Conservation (phyloP, 2,888 invertebrate species). For the Lasioglossum oenotherae region DNA sequence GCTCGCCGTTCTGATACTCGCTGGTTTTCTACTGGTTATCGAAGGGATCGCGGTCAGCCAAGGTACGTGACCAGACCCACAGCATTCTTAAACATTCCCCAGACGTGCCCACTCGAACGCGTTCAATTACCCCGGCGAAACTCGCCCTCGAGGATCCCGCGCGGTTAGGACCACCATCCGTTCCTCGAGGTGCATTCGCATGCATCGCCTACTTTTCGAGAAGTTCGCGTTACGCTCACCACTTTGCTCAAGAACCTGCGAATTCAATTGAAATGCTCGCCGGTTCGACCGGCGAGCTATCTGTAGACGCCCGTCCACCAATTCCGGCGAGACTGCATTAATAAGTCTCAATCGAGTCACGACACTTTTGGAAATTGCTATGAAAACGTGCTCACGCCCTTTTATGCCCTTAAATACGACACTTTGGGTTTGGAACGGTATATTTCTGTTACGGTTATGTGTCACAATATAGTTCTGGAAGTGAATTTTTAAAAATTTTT, state of each 20-base stretch:
- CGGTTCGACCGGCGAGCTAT: not conserved
- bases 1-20: constrained; percentile 70
- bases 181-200: constrained; percentile 28
- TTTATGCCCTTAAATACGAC: not conserved
- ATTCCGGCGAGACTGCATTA: not conserved
- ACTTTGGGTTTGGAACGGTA: not conserved
- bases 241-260: not conserved
- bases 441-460: not conserved
- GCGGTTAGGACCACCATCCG: constrained; percentile 7
- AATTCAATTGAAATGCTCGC: constrained; percentile 14
- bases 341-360: not conserved
- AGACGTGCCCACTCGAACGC: not conserved
- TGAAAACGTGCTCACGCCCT: not conserved
- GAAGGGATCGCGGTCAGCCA: constrained; percentile 76
- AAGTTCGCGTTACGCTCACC: constrained; percentile 19
- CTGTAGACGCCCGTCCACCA: not conserved
- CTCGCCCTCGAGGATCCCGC: not conserved
- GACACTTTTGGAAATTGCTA: not conserved
- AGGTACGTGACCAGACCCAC: constrained; percentile 69
- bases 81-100: constrained; percentile 35
- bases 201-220: constrained; percentile 26
- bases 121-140: constrained; percentile 15
- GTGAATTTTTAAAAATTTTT: not conserved
- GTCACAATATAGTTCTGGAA: not conserved
- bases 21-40: constrained; percentile 77